Base-by-base conservation (phyloP, 2,888 invertebrate genomes). In the Perdita meconis region DNA sequence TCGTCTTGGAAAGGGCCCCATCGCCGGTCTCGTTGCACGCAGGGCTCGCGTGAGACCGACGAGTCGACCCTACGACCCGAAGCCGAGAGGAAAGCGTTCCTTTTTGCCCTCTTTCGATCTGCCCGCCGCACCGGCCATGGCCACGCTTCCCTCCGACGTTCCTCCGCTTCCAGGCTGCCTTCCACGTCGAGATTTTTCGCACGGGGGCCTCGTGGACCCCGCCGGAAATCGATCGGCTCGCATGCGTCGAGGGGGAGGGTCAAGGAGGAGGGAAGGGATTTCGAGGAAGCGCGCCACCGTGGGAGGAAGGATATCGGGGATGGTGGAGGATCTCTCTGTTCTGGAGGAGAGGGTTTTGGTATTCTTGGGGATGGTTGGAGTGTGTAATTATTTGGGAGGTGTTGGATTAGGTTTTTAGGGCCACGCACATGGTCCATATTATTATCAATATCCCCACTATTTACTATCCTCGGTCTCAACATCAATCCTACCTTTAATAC, bases 11-110 rank as follows among this genome's bases (percentile, higher is more conserved):
- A 86, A 85, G 74, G 84, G n/a, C n/a, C 82, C 80, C 80, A 83
- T 81, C 76, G 77, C 78, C 70, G 81, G 82, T 80, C 83, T 87
- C 80, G 86, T 86, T 83, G 83, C 84, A 84, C 85, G 81, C 85
- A 82, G 85, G 82, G 84, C 82, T 89, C 86, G 88, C 88, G 87
- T 88, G 90, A 88, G 87, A 81, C 84, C 84, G 73, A 82, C 87
- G 83, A 86, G 83, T 83, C 87, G 90, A 91, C 91, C 91, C 83
- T 87, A 85, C 86, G 90, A 91, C 90, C 90, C 86, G 80, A 79
- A 81, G 84, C 83, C 89, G 88, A 88, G 88, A 90, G 89, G 87
- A 22, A 55, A 64, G 16, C 85, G n/a, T 81, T 83, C 85, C 78
- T 64, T 85, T 84, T 85, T 84, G 74, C 82, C 82, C 81, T 80